These are phyloP conservation scores for Tragelaphus scriptus DNA, from an alignment of 2,113 vertebrate genomes.

Conservation along the genomic window DNA sequence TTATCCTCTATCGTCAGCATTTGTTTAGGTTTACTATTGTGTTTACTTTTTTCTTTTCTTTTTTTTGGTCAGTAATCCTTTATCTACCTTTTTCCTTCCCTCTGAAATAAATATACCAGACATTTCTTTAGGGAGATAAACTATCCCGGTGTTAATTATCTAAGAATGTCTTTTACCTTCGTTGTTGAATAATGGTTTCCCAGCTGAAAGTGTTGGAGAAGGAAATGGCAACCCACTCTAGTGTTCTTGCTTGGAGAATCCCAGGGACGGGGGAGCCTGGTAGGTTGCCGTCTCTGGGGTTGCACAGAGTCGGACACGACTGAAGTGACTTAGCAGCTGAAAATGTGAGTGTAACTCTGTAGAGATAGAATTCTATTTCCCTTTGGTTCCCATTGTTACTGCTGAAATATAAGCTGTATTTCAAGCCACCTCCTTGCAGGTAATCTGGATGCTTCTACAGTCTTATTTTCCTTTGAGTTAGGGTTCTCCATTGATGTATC, in stretches of 20 bases:
- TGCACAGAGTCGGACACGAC: too few species aligned
- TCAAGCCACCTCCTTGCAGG: fast-evolving
- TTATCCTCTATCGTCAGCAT: background rate
- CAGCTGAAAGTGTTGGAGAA: too few species aligned
- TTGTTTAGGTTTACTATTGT: background rate
- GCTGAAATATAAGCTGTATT: fast-evolving
- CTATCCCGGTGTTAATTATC: background rate
- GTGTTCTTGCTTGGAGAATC: too few species aligned
- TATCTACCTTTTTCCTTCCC: background rate
- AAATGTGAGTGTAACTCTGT: background rate
- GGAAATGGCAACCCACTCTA: too few species aligned
- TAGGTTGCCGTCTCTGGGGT: too few species aligned
- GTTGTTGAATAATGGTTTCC: fast-evolving
- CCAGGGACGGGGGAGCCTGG: too few species aligned
- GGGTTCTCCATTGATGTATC: background rate
- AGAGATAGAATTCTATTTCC: fast-evolving
- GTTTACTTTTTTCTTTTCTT: background rate
- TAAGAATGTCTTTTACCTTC: background rate
- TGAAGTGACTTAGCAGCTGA: too few species aligned
- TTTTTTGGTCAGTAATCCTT: background rate
- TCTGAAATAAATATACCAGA: background rate
- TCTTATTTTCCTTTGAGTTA: background rate
- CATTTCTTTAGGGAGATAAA: background rate
- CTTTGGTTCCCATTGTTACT: fast-evolving
- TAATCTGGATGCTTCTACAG: fast-evolving